Evolutionary conservation across 1,140 invertebrate genomes (phyloP), one percentile per base, ranked within the genome.

Genomic region (Planococcus citri): DNA sequence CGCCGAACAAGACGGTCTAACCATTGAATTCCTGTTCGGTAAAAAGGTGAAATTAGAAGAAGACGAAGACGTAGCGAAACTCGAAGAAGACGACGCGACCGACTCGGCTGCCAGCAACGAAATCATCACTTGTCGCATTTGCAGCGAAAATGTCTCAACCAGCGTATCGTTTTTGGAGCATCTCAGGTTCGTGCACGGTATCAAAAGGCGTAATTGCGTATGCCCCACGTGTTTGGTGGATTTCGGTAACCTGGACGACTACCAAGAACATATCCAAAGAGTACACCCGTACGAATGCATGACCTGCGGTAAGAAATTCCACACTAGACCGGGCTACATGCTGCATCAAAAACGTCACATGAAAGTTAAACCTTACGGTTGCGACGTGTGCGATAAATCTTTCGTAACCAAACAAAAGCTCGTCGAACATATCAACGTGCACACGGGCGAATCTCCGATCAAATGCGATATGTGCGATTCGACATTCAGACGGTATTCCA

Each of bases 381-480:
- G 91, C 74, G 85, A 85, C 1, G 78, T 88, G 17, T 95, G 93
- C 77, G 84, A 88, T 75, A 89, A 94, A 77, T 83, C 86, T 24
- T 94, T 93, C 78, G 79, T 90, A 8, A 90, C 89, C 1, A 85
- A 87, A 70, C 87, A 89, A 74, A 89, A 90, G 73, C 77, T 91
- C 22, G 81, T 84, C 22, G 89, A 91, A 61, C 91, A 94, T 75
- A 87, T 86, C 74, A 87, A 90, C 68, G 84, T 87, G 29, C 91
- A 94, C 76, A 90, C 89, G 0, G 89, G 89, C 0, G 86, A 88
- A 70, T 86, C 88, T 27, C 89, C 90, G 0, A 83, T 91, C 1
- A 90, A 89, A 74, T 94, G 91, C 77, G 83, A 84, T 27, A 80
- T 90, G 72, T 94, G 91, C 76, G 86, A 88, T 73, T 86, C 89